Evolutionary conservation across 2,797 vertebrate species (phyloP), one percentile per base, ranked within the genome.

Genomic region (Eidolon dupreanum): DNA sequence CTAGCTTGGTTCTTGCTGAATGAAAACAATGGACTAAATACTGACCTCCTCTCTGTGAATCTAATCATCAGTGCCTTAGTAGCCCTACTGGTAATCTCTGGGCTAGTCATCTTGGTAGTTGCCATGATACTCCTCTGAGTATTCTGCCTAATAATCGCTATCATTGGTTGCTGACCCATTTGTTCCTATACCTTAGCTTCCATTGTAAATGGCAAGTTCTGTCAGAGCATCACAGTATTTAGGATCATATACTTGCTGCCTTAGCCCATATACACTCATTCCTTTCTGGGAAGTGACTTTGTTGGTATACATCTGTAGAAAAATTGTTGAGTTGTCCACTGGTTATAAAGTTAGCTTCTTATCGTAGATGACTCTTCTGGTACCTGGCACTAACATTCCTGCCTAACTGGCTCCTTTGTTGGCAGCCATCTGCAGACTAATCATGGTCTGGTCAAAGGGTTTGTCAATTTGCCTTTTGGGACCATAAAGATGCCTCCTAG

Each of bases 351-450:
- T 99, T 53, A 98, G 98, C 98, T 99, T 99, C 98, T 99, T 99
- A 97, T 99, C 99, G 9, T 99, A 99, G 98, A 99, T 99, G 98
- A 99, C 99, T 98, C 99, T 99, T 93, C 99, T 99, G 97, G 99
- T 99, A 31, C 99, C 99, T 1, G 99, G 99, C 22, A 99, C 99
- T 31, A 98, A 98, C 99, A 99, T 99, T 65, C 99, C 99, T 24
- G 99, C 99, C 99, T 99, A 99, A 73, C 99, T 99, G 95, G 99
- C 99, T 96, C 99, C 99, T 99, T 99, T 99, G 98, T 99, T 99
- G 89, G 99, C 99, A 74, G 99, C 99, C 99, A 99, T 99, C 98
- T 99, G 99, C 86, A 99, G 98, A 94, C 99, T 99, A 96, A 99
- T 99, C 3, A 99, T 99, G 22, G 99, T 99, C 99, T 99, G 99